Evolutionary conservation across 2,797 vertebrate genomes (phyloP), one percentile per base, ranked within the genome.

Genomic region (Betta splendens): DNA sequence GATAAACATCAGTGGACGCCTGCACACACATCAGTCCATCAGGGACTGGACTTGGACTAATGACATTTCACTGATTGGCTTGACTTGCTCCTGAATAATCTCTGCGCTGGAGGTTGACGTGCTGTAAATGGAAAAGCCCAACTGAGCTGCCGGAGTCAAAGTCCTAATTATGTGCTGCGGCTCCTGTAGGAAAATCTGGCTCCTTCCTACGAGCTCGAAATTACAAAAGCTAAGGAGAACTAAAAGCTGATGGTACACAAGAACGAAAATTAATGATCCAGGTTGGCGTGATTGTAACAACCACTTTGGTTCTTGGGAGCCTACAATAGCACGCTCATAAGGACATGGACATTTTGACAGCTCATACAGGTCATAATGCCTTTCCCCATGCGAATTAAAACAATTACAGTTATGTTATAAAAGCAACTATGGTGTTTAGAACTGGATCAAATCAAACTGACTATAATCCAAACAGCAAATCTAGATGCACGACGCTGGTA

Each of bases 361-460:
- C 65, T 77, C 79, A 85, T 85, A 80, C 69, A 64, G 63, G 77
- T 80, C 68, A 75, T 79, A 59, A 63, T 75, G 60, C 65, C 54
- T 54, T 32, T 72, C 55, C 55, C 72, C 21, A 57, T 47, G 64
- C 62, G 52, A 61, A 43, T n/a, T n/a, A n/a, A n/a, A n/a, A n/a
- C n/a, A n/a, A n/a, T n/a, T n/a, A n/a, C 9, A 31, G 45, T 54
- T 48, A 50, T 46, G 47, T 13, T n/a, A 53, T 17, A 3, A 40
- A 32, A 37, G 65, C 2, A 8, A 40, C 3, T n/a, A n/a, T n/a
- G n/a, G n/a, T n/a, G n/a, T n/a, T n/a, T n/a, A n/a, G n/a, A n/a
- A n/a, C n/a, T n/a, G n/a, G n/a, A n/a, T n/a, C n/a, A n/a, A n/a
- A n/a, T n/a, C n/a, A n/a, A n/a, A n/a, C n/a, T n/a, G n/a, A n/a